Percentiles rank a stretch among this genome's conserved stretches.
These are phyloP conservation scores for Polyommatus iphigenia DNA, from an alignment of 2,888 invertebrate species.

Conservation along the genomic window DNA sequence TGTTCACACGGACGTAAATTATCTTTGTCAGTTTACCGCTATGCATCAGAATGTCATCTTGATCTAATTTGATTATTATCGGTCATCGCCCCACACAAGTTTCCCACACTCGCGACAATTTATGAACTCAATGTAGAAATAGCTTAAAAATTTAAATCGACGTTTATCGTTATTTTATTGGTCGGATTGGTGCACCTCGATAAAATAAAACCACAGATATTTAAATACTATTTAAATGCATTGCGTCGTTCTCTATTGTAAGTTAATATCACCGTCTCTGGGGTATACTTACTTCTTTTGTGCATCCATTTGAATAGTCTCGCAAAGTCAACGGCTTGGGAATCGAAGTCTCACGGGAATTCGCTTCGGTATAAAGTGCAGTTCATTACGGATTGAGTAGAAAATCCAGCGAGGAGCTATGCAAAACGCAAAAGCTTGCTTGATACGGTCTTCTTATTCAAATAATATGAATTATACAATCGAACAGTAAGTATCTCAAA, in stretches of 20 bases:
- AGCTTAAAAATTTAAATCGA: not conserved
- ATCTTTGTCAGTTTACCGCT: not conserved
- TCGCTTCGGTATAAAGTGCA: not conserved
- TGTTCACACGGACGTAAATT: not conserved
- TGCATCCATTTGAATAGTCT: slow-evolving; percentile 56
- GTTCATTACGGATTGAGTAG: not conserved
- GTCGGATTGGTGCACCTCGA: not conserved
- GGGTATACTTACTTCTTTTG: slow-evolving; percentile 55
- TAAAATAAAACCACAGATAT: not conserved
- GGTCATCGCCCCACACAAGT: not conserved
- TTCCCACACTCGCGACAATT: not conserved
- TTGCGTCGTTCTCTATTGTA: slow-evolving; percentile 38
- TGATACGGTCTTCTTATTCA: not conserved
- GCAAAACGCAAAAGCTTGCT: not conserved
- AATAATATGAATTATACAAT: not conserved
- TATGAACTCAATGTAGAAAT: too few relatives aligned
- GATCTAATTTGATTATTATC: not conserved
- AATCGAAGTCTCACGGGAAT: slow-evolving; percentile 31
- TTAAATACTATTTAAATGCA: slow-evolving; percentile 23
- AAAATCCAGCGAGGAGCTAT: not conserved
- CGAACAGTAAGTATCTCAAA: not conserved
- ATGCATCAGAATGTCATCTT: not conserved
- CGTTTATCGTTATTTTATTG: not conserved
- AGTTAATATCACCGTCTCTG: slow-evolving; percentile 42
- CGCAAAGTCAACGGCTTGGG: slow-evolving; percentile 40